Percentiles rank a stretch among this genome's conserved stretches.
Conservation (phyloP, 2,888 invertebrate genomes). For the Tholera decimalis region DNA sequence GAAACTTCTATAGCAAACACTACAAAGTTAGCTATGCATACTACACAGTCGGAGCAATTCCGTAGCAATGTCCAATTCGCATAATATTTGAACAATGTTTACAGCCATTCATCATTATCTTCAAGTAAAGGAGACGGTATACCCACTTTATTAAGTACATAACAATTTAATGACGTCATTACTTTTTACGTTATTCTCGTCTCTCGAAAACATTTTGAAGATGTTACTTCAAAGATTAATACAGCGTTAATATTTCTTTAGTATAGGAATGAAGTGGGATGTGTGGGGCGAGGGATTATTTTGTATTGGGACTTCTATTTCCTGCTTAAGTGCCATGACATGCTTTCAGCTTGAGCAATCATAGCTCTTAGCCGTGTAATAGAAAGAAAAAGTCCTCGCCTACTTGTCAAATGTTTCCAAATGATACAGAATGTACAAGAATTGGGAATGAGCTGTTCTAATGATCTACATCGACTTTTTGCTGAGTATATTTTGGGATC, state of each 20-base stretch:
- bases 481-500: no score
- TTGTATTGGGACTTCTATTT: constrained; percentile 9
- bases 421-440: no score
- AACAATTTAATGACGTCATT: constrained; percentile 63
- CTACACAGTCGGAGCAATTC: neutral
- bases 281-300: neutral
- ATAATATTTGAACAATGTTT: constrained; percentile 15
- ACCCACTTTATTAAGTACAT: constrained; percentile 37
- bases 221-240: constrained; percentile 57
- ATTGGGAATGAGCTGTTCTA: no score
- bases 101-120: constrained; percentile 34
- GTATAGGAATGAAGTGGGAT: constrained; percentile 12
- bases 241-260: constrained; percentile 43
- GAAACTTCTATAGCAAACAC: no score
- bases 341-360: neutral
- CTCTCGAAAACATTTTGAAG: constrained; percentile 47
- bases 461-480: no score
- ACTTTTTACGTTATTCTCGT: constrained; percentile 61
- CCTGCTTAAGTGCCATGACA: neutral
- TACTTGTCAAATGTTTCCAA: neutral
- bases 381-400: neutral
- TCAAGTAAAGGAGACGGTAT: constrained; percentile 35
- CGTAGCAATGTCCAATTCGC: neutral
- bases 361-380: neutral
- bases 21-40: constrained; percentile 14